Evolutionary conservation across 2,888 invertebrate genomes (phyloP).

Genomic region (Leptogaster cylindrica): DNA sequence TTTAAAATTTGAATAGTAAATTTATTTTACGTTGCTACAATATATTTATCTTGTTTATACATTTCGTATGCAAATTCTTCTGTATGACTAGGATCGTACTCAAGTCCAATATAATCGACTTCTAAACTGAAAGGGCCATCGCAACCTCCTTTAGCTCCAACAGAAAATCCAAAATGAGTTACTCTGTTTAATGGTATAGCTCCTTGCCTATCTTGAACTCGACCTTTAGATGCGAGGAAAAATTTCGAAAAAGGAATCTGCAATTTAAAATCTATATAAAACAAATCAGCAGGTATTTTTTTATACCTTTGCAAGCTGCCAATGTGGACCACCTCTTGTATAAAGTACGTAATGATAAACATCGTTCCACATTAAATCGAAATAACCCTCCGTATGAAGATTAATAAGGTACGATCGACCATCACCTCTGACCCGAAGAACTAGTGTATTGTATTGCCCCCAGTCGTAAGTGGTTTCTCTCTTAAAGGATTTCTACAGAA

Average conservation of each 20-base stretch:
- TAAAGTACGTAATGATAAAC: constrained; percentile 83
- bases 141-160: constrained; percentile 73
- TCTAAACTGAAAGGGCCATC: constrained; percentile 88
- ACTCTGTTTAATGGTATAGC: constrained; percentile 69
- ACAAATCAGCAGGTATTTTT: not conserved
- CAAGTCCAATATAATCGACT: constrained; percentile 90
- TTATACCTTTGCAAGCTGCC: constrained; percentile 86
- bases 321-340: constrained; percentile 97
- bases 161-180: constrained; percentile 80
- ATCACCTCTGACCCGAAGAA: constrained; percentile 88
- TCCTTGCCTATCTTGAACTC: constrained; percentile 82
- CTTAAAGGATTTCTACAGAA: constrained; percentile 77
- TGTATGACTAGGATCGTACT: constrained; percentile 77
- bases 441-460: constrained; percentile 74
- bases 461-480: constrained; percentile 75
- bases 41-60: constrained; percentile 75
- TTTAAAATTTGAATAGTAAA: too few relatives aligned
- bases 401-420: constrained; percentile 89
- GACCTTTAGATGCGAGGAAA: constrained; percentile 79
- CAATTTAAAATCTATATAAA: constrained; percentile 55
- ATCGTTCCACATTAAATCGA: constrained; percentile 90
- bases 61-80: constrained; percentile 95
- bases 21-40: constrained; percentile 70
- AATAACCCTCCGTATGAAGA: constrained; percentile 75
- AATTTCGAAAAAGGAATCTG: constrained; percentile 96